Conservation (phyloP, 2,113 vertebrate species). For the Calidris pugnax region DNA sequence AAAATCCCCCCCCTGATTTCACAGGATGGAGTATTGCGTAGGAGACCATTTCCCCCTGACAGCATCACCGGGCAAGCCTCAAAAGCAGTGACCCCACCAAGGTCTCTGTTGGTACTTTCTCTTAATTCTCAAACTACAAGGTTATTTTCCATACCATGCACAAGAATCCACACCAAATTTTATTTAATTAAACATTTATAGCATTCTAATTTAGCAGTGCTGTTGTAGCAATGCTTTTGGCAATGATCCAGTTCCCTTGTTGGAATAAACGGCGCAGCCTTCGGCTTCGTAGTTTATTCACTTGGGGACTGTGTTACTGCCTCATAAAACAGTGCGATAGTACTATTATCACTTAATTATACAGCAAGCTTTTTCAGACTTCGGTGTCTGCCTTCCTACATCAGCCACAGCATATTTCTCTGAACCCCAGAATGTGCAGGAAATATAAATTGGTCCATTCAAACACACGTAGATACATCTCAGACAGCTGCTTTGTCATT, state of each 20-base stretch:
- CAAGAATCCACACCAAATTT: background rate
- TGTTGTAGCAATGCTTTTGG: background rate
- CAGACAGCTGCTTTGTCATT: background rate
- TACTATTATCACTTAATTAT: constrained; percentile 47
- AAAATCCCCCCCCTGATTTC: background rate
- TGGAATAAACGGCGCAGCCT: background rate
- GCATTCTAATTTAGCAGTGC: background rate
- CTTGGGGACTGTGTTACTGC: background rate
- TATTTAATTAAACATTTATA: background rate
- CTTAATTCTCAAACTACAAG: background rate
- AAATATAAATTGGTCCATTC: background rate
- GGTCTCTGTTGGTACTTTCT: fast-evolving
- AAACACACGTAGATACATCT: background rate
- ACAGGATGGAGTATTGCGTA: fast-evolving
- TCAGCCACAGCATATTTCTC: background rate
- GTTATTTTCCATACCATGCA: fast-evolving
- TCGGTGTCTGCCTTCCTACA: background rate
- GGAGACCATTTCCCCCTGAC: background rate
- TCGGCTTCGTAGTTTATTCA: background rate
- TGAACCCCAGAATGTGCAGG: background rate
- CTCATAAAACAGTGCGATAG: background rate
- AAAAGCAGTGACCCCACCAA: background rate
- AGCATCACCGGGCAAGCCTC: fast-evolving
- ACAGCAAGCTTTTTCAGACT: background rate
- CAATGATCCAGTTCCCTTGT: background rate